Conservation (phyloP, 2,797 vertebrate species). For the Alauda arvensis region DNA sequence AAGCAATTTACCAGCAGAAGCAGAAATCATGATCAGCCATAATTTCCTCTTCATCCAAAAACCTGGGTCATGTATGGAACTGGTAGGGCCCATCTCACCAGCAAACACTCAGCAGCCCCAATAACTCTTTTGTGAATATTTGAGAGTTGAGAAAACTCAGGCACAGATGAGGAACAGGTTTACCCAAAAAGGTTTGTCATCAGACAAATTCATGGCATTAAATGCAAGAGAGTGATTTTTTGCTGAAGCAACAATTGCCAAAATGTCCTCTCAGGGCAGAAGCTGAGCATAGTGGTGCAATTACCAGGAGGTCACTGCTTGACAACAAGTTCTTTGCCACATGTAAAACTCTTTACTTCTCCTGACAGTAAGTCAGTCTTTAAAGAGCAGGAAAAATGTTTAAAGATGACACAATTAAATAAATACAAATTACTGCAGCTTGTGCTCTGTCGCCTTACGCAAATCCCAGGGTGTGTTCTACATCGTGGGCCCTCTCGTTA, state of each 20-base stretch:
- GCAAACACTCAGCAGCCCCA: background rate
- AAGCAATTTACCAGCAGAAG: background rate
- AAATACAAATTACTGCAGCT: background rate
- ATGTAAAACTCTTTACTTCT: background rate
- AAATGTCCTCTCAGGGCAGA: background rate
- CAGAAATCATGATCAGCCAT: background rate
- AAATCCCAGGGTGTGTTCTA: background rate
- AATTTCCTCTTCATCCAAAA: background rate
- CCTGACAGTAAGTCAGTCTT: background rate
- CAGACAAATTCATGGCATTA: accelerated
- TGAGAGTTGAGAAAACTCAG: background rate
- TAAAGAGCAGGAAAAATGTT: background rate
- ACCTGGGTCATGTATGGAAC: background rate
- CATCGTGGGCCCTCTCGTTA: accelerated
- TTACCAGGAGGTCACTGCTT: background rate
- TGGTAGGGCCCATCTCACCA: background rate
- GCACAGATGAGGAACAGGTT: background rate
- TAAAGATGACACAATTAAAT: background rate
- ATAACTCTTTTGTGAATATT: background rate
- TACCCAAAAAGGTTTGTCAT: background rate
- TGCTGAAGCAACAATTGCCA: background rate
- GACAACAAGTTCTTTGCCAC: background rate
- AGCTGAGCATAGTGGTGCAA: background rate
- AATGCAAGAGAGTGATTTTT: background rate
- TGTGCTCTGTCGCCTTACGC: background rate